Percentiles rank a stretch among this genome's conserved stretches.
phyloP scores from a whole-genome alignment of 2,113 vertebrate genomes.

The Myotis yumanensis region DNA sequence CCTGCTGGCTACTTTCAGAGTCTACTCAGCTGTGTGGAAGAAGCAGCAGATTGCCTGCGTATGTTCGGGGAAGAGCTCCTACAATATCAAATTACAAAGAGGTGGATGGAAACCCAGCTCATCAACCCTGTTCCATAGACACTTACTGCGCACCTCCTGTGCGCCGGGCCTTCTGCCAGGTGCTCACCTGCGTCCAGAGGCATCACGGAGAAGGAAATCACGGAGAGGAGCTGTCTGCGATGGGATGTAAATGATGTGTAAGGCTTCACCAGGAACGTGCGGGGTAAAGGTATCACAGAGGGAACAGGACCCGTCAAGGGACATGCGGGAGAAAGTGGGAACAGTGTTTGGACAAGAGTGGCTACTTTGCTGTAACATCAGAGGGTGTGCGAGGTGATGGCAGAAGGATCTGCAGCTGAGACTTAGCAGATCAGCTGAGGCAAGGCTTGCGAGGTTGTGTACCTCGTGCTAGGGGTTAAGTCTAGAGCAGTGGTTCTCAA shows the following conservation, averaged over 20 bases:
- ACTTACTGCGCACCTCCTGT: fast-evolving
- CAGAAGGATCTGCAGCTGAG: background rate
- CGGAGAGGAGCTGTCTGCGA: background rate
- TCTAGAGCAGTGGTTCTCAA: background rate
- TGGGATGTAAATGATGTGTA: background rate
- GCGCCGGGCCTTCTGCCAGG: too few species aligned
- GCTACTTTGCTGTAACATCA: background rate
- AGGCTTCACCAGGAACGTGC: background rate
- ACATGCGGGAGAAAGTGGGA: background rate
- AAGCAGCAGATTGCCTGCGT: background rate
- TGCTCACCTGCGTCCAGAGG: background rate
- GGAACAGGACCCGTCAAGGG: fast-evolving
- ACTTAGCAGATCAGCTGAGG: background rate
- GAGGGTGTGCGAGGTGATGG: fast-evolving
- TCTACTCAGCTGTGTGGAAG: background rate
- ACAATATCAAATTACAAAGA: background rate
- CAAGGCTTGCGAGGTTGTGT: background rate
- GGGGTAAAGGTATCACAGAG: background rate
- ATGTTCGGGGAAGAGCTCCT: background rate
- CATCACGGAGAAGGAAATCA: background rate
- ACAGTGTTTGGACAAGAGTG: background rate
- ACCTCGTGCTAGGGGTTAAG: background rate
- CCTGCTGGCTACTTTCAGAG: background rate
- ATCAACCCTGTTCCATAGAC: background rate
- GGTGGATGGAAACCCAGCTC: background rate